These are phyloP conservation scores for Ligdia adustata DNA, from an alignment of 2,888 invertebrate species.

Conservation along the genomic window DNA sequence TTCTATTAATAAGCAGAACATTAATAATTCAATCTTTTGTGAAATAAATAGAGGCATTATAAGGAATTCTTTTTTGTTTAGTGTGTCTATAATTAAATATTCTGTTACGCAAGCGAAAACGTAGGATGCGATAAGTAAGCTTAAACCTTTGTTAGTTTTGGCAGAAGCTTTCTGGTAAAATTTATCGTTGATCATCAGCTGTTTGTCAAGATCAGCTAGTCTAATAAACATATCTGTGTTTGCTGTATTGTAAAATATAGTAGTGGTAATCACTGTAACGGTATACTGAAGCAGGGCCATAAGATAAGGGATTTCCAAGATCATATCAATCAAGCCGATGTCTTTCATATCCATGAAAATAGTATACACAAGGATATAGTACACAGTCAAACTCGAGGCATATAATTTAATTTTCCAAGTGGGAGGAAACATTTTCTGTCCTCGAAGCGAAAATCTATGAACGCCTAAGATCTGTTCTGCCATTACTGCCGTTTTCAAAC, in stretches of 20 bases:
- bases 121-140: constrained; percentile 35
- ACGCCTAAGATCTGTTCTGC: background rate
- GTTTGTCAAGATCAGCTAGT: constrained; percentile 22
- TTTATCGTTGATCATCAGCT: constrained; percentile 9
- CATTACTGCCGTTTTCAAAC: background rate
- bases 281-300: constrained; percentile 32
- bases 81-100: background rate
- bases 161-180: constrained; percentile 37
- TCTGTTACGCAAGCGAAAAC: constrained; percentile 19
- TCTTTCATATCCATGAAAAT: background rate
- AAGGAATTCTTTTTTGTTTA: constrained; percentile 22
- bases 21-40: constrained; percentile 54
- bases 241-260: constrained; percentile 14
- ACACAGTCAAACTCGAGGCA: background rate
- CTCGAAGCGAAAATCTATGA: background rate
- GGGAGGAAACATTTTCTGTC: background rate
- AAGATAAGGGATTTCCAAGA: constrained; percentile 34
- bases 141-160: constrained; percentile 33
- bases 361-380: background rate
- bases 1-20: constrained; percentile 51
- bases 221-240: constrained; percentile 14
- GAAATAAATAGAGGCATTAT: constrained; percentile 43
- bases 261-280: constrained; percentile 22
- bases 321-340: constrained; percentile 3
- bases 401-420: background rate